Percentiles rank a stretch among this genome's conserved stretches.
Evolutionary conservation across 2,113 vertebrate genomes (phyloP).

Genomic region (Burhinus bistriatus): DNA sequence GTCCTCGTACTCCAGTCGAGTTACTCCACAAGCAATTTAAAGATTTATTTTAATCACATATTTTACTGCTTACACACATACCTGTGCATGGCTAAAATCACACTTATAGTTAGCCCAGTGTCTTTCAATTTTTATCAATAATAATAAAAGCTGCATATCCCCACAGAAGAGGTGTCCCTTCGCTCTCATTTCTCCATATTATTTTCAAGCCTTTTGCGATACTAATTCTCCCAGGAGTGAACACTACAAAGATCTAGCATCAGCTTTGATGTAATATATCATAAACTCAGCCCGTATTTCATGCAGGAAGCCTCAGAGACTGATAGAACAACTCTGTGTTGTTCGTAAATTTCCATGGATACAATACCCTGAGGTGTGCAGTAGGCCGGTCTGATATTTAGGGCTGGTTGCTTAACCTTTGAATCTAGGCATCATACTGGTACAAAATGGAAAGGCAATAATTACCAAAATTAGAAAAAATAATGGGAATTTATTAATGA

Average conservation of each 20-base stretch:
- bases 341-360: slow-evolving; percentile 17
- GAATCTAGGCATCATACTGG: slow-evolving; percentile 26
- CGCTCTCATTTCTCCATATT: background rate
- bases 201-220: background rate
- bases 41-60: background rate
- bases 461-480: slow-evolving; percentile 70
- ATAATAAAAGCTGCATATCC: background rate
- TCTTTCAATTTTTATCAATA: background rate
- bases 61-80: background rate
- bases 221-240: background rate
- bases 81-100: background rate
- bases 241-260: background rate
- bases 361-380: background rate
- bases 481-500: slow-evolving; percentile 65
- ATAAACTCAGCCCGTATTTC: background rate
- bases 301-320: background rate
- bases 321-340: background rate
- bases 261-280: background rate
- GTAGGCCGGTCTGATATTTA: background rate
- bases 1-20: background rate
- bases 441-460: slow-evolving; percentile 32
- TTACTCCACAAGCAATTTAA: background rate
- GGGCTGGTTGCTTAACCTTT: slow-evolving; percentile 8
- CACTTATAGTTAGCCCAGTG: background rate
- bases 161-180: background rate